Evolutionary conservation across 1,140 invertebrate species (phyloP), one percentile per base, ranked within the genome.

Genomic region (Bombus haemorrhoidalis): DNA sequence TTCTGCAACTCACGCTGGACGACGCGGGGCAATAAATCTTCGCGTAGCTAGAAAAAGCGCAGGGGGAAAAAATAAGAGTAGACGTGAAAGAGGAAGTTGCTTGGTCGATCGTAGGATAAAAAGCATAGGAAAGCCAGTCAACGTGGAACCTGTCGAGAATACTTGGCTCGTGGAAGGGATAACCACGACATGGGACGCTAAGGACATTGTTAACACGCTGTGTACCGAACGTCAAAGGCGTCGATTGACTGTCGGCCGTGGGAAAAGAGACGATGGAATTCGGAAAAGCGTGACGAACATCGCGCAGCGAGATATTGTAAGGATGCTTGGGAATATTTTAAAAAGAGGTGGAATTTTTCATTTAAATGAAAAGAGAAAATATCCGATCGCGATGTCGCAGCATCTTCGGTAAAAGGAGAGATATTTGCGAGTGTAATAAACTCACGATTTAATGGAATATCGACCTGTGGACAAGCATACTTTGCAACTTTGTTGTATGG

Each of bases 1-100:
- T 81, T 81, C 47, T 68, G 34, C 53, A 28, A 41, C 37, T 75
- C 71, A 22, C 9, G 18, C 18, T 43, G 57, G 13, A 3, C 37
- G 69, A 3, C n/a, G 47, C 69, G 10, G 13, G 34, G 71, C n/a
- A 18, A 82, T 82, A 82, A 82, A 82, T 82, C 80, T 75, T 59
- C 12, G 0, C 18, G 8, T 3, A 22, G 47, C 41, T 37, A 3
- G 10, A 34, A 62, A 34, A 53, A 73, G 41, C 10, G 34, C 15
- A n/a, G 9, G 18, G 18, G 25, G 9, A 73, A 37, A 34, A 80
- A 66, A 28, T 25, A 34, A 37, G 15, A 13, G 28, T 1, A 5
- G 13, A 39, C 12, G 15, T 4, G 34, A 41, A 9, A n/a, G 13
- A 15, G 37, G 68, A 34, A 18, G 80, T 0, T 1, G 22, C 32